Conservation (phyloP, 2,797 vertebrate genomes). For the Sternotherus odoratus region DNA sequence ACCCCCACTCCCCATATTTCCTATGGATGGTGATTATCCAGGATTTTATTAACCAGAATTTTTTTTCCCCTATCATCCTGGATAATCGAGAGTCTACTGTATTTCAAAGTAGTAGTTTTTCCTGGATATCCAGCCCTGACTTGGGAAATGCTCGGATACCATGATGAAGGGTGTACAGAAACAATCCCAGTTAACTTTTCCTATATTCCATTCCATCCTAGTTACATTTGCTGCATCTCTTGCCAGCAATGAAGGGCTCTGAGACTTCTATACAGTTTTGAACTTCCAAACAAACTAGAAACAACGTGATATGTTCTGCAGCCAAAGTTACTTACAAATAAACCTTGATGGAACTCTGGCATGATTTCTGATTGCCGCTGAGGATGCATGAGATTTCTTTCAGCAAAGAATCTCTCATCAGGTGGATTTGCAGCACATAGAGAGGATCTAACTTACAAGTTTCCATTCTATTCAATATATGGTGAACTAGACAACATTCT, state of each 20-base stretch:
- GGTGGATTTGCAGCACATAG: background rate
- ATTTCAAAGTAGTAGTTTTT: background rate
- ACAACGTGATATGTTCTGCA: background rate
- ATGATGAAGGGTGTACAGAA: background rate
- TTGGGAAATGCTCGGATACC: background rate
- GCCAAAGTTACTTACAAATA: background rate
- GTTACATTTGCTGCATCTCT: background rate
- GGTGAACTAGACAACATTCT: background rate
- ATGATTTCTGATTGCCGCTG: slow-evolving; percentile 2
- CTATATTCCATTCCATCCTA: background rate
- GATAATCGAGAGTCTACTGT: too few species aligned
- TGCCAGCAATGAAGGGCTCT: background rate
- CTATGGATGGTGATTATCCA: too few species aligned
- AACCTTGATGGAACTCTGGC: background rate
- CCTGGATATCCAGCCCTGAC: background rate
- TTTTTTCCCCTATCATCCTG: too few species aligned
- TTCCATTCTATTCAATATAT: background rate
- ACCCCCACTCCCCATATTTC: too few species aligned
- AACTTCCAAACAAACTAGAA: background rate
- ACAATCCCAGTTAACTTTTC: background rate
- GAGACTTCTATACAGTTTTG: background rate
- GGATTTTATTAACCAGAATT: too few species aligned
- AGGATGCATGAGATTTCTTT: background rate
- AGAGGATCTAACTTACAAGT: background rate
- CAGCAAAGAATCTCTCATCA: slow-evolving; percentile 8